A percentile compares a stretch with the other conserved stretches of the same genome.
phyloP scores from a whole-genome alignment of 2,888 invertebrate genomes.

The Oxystoma pomonae region DNA sequence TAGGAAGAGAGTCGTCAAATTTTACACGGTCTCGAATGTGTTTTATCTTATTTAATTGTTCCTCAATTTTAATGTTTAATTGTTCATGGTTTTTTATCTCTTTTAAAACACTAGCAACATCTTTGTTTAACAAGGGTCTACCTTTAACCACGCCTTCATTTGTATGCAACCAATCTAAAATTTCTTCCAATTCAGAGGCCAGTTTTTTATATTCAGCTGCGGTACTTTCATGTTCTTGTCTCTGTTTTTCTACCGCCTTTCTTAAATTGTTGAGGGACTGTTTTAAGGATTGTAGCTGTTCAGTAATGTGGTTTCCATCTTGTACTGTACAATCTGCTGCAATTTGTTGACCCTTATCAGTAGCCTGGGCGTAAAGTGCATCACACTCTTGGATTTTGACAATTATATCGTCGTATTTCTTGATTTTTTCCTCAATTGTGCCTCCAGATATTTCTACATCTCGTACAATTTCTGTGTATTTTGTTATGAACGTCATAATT shows the following conservation, averaged over 20 bases:
- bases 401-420: constrained; percentile 81
- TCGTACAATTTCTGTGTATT: constrained; percentile 78
- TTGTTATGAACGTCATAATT: constrained; percentile 81
- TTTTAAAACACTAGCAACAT: constrained; percentile 73
- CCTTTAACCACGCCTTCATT: constrained; percentile 80
- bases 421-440: constrained; percentile 81
- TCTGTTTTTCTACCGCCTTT: constrained; percentile 77
- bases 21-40: constrained; percentile 67
- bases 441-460: constrained; percentile 83
- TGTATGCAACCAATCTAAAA: constrained; percentile 77
- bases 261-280: constrained; percentile 76
- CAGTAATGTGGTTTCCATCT: constrained; percentile 83
- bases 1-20: constrained; percentile 74
- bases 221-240: constrained; percentile 82
- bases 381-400: constrained; percentile 87
- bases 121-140: constrained; percentile 73
- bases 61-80: constrained; percentile 64
- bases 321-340: constrained; percentile 85
- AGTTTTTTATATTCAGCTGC: constrained; percentile 86
- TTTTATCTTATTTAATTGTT: constrained; percentile 57
- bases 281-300: constrained; percentile 81
- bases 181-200: constrained; percentile 75
- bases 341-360: constrained; percentile 90
- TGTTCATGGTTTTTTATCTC: constrained; percentile 74
- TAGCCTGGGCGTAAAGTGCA: constrained; percentile 78